phyloP scores from a whole-genome alignment of 2,113 vertebrate species.

The Sylvilagus bachmani region DNA sequence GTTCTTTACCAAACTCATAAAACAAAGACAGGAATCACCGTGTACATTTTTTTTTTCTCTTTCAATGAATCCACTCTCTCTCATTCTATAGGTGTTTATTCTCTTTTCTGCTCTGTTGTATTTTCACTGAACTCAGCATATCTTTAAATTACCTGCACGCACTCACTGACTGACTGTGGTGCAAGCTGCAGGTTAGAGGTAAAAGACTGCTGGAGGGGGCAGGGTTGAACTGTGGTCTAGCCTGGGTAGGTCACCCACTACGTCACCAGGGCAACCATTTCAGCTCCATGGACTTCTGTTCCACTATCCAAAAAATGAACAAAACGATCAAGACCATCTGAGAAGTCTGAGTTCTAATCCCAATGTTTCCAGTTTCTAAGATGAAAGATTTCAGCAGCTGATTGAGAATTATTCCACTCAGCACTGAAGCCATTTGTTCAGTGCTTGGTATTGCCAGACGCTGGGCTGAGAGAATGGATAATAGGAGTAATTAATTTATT shows the following conservation, averaged over 20 bases:
- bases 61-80: background rate
- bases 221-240: background rate
- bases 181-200: no score
- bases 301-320: background rate
- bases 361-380: background rate
- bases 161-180: background rate
- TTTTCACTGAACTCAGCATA: background rate
- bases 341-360: background rate
- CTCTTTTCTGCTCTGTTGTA: background rate
- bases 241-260: background rate
- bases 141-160: background rate
- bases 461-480: background rate
- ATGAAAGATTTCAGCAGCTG: background rate
- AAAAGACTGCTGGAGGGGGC: background rate
- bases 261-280: background rate
- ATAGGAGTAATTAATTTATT: slow-evolving; percentile 33
- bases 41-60: background rate
- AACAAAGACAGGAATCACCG: background rate
- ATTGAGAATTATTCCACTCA: slow-evolving; percentile 31
- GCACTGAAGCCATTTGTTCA: background rate
- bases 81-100: background rate
- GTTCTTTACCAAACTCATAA: background rate
- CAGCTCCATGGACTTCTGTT: background rate
- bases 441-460: background rate
- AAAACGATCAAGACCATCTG: background rate